Evolutionary conservation across 2,113 vertebrate genomes (phyloP).

Genomic region (Tachycineta bicolor): DNA sequence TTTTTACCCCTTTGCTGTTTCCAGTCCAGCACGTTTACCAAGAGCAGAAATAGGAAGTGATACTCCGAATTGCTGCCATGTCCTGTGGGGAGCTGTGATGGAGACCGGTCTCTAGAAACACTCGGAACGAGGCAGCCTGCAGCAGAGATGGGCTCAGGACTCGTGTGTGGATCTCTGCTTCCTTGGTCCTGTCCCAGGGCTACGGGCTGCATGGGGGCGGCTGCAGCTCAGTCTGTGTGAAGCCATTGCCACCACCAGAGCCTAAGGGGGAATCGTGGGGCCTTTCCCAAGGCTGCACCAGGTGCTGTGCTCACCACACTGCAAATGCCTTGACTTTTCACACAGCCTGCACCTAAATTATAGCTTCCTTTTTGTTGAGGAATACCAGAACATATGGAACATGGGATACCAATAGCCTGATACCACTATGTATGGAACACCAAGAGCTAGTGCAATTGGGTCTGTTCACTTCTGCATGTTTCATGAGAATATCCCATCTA

Average conservation of each 20-base stretch:
- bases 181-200: not conserved
- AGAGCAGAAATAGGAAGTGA: not conserved
- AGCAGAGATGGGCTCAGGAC: not conserved
- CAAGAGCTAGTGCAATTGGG: not conserved
- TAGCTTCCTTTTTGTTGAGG: not conserved
- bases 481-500: not conserved
- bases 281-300: not conserved
- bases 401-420: not conserved
- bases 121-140: not conserved
- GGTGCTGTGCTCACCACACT: too few species aligned
- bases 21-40: not conserved
- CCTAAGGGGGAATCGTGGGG: rapidly evolving
- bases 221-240: not conserved
- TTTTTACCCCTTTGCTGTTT: not conserved
- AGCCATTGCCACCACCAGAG: not conserved
- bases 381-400: not conserved
- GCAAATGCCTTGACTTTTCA: not conserved
- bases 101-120: not conserved
- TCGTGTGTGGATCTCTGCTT: rapidly evolving
- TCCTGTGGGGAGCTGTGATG: not conserved
- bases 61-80: not conserved
- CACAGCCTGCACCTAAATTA: not conserved
- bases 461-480: not conserved
- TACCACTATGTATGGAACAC: not conserved
- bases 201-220: not conserved